phyloP scores from a whole-genome alignment of 2,888 invertebrate genomes.

The Trachelus tabidus region DNA sequence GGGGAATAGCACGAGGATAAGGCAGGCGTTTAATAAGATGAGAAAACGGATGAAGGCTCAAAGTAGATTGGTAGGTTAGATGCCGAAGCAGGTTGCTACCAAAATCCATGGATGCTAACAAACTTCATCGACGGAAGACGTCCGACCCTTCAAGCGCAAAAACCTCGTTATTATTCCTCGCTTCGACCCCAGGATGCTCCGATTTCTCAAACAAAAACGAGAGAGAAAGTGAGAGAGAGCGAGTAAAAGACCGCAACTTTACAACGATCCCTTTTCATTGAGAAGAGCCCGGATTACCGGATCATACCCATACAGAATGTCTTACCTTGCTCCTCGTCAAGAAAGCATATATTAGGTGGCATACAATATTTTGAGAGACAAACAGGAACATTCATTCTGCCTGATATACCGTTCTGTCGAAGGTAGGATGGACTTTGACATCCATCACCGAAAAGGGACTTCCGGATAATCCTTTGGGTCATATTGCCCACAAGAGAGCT shows the following conservation, averaged over 20 bases:
- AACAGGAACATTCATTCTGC: conserved; percentile 30
- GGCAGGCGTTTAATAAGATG: conserved; percentile 38
- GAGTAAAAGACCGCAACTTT: not conserved
- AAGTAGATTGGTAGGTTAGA: conserved; percentile 7
- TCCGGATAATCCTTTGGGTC: conserved; percentile 40
- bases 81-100: not conserved
- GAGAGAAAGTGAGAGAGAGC: not conserved
- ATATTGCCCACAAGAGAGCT: conserved; percentile 14
- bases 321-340: not conserved
- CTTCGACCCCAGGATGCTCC: not conserved
- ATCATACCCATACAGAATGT: not conserved
- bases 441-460: conserved; percentile 35
- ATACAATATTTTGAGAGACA: conserved; percentile 12
- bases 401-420: conserved; percentile 27
- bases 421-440: conserved; percentile 41
- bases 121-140: not conserved
- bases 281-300: not conserved
- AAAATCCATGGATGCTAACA: not conserved
- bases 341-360: not conserved
- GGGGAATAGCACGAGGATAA: conserved; percentile 23
- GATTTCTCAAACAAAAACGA: not conserved
- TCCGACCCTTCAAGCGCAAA: not conserved
- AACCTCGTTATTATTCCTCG: not conserved
- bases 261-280: not conserved
- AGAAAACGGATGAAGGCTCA: conserved; percentile 22